Percentiles rank a stretch among this genome's conserved stretches.
These are phyloP conservation scores for Pedetes capensis DNA, from an alignment of 2,113 vertebrate species.

Conservation along the genomic window DNA sequence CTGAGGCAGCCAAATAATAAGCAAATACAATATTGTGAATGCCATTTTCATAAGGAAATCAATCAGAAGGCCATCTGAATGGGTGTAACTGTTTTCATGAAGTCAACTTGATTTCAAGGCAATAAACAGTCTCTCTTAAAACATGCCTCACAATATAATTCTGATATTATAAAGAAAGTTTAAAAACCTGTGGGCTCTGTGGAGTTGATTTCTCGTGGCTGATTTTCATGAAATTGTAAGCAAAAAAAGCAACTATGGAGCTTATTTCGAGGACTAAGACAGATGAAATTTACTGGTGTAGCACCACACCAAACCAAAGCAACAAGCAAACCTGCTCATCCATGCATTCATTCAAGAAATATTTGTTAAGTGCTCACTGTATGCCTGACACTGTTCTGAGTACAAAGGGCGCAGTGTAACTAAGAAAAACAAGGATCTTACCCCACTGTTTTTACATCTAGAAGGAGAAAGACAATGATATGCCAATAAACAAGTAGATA, in stretches of 20 bases:
- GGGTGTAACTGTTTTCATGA: neutral
- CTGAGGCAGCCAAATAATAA: neutral
- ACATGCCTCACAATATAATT: neutral
- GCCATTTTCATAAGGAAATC: slow-evolving; percentile 2
- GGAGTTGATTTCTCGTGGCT: neutral
- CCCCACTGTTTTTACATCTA: neutral
- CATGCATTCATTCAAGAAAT: neutral
- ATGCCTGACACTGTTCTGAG: neutral
- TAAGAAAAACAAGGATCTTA: neutral
- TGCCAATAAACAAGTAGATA: neutral
- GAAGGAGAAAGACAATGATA: neutral
- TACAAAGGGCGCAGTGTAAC: neutral
- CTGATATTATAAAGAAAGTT: neutral
- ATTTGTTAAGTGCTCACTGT: neutral
- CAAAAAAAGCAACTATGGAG: neutral
- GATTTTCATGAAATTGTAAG: slow-evolving; percentile 10
- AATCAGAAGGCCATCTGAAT: neutral
- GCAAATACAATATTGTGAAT: neutral
- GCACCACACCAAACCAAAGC: neutral
- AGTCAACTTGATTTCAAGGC: neutral
- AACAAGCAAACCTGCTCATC: neutral
- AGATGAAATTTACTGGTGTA: neutral
- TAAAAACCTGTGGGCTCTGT: neutral
- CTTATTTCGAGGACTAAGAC: neutral
- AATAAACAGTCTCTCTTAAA: slow-evolving; percentile 14